Evolutionary conservation across 2,113 vertebrate genomes (phyloP).

Genomic region (Apaloderma vittatum): DNA sequence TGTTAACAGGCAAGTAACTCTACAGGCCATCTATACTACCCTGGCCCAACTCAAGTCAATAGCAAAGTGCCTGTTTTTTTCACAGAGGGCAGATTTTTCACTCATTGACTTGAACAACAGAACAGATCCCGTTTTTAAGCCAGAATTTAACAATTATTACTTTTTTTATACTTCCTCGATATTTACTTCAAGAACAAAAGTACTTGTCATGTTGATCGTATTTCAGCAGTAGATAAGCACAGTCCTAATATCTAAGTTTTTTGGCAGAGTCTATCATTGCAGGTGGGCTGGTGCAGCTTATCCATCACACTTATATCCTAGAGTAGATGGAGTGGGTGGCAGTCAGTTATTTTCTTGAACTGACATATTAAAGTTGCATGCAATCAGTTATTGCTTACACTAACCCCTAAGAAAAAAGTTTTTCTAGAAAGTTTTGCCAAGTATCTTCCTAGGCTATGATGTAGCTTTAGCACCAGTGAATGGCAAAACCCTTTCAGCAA

Average conservation of each 20-base stretch:
- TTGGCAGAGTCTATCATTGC: neutral
- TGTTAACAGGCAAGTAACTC: neutral
- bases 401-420: neutral
- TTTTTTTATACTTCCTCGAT: neutral
- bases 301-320: neutral
- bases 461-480: neutral
- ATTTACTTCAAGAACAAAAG: neutral
- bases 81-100: neutral
- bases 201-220: neutral
- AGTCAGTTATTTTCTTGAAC: neutral
- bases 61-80: neutral
- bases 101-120: neutral
- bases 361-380: rapidly evolving
- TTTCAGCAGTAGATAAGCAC: neutral
- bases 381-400: neutral
- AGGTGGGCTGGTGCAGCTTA: neutral
- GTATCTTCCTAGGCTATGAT: neutral
- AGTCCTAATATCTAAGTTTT: neutral
- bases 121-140: neutral
- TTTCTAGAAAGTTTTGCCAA: neutral
- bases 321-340: neutral
- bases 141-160: neutral
- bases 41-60: neutral
- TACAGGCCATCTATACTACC: neutral
- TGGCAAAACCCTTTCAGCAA: neutral